phyloP scores from a whole-genome alignment of 2,113 vertebrate species.

The Atractosteus spatula region DNA sequence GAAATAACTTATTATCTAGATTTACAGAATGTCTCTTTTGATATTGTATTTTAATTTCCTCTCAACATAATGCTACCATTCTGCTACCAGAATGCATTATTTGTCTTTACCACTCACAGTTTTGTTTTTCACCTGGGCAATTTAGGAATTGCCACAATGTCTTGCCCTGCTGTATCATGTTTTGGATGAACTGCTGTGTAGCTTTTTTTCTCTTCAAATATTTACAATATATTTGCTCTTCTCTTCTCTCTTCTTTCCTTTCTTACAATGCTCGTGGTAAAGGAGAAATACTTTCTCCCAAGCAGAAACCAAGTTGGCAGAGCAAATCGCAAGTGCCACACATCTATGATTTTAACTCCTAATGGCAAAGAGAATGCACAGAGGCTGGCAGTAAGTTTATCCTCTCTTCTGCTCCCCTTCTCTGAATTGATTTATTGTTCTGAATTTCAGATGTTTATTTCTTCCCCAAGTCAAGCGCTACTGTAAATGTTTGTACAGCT shows the following conservation, averaged over 20 bases:
- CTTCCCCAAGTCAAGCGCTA: background rate
- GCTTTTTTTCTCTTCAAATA: background rate
- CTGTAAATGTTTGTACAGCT: too few species aligned
- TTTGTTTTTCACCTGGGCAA: too few species aligned
- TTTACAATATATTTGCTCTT: constrained; percentile 16
- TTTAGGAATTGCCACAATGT: too few species aligned
- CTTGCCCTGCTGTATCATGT: too few species aligned
- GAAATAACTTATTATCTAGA: too few species aligned
- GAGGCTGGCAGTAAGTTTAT: constrained; percentile 56
- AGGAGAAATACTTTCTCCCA: constrained; percentile 67
- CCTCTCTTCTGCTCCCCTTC: too few species aligned
- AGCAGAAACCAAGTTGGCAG: constrained; percentile 64
- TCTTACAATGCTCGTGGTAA: background rate
- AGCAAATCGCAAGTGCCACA: constrained; percentile 66
- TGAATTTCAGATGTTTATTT: background rate
- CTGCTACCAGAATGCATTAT: too few species aligned
- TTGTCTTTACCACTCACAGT: too few species aligned
- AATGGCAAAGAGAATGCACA: constrained; percentile 64
- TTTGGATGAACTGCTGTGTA: background rate
- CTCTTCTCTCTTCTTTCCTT: constrained; percentile 1
- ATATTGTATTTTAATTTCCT: too few species aligned
- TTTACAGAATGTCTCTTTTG: too few species aligned
- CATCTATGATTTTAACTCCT: constrained; percentile 65
- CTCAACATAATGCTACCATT: too few species aligned
- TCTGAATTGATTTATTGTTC: background rate